A percentile compares a stretch with the other conserved stretches of the same genome.
Evolutionary conservation across 2,888 invertebrate species (phyloP).

Genomic region (Urechis unicinctus): DNA sequence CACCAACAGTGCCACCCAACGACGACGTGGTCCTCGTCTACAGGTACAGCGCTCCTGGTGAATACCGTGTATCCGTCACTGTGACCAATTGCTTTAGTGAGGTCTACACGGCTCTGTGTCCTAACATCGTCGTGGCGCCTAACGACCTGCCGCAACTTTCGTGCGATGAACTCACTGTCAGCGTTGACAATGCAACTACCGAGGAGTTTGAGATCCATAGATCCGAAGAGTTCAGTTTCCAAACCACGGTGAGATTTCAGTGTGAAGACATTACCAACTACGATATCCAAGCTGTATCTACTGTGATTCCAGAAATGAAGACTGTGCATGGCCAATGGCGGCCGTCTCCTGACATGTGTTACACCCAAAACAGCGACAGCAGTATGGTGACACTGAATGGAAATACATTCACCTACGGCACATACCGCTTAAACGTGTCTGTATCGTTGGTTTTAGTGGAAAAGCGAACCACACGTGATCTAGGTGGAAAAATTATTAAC

Average conservation of each 20-base stretch:
- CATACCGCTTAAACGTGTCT: slow-evolving; percentile 32
- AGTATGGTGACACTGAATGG: slow-evolving; percentile 9
- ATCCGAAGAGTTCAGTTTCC: slow-evolving; percentile 9
- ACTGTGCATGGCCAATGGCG: slow-evolving; percentile 18
- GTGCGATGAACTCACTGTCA: slow-evolving; percentile 8
- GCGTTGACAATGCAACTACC: slow-evolving; percentile 3
- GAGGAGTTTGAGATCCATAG: slow-evolving; percentile 3
- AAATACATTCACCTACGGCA: slow-evolving; percentile 25
- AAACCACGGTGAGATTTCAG: background rate
- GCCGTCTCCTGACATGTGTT: slow-evolving; percentile 20
- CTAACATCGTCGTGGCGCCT: slow-evolving; percentile 25
- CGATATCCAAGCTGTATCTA: background rate
- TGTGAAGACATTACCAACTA: slow-evolving; percentile 3
- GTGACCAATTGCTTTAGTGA: slow-evolving; percentile 32
- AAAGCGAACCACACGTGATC: background rate
- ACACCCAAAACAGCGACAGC: slow-evolving; percentile 1
- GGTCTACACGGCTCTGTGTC: slow-evolving; percentile 31
- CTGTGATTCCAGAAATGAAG: slow-evolving; percentile 8
- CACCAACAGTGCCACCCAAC: background rate
- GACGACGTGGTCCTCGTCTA: slow-evolving; percentile 8
- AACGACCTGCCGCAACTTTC: background rate
- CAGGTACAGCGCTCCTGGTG: slow-evolving; percentile 20
- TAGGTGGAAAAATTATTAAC: background rate
- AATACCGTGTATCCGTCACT: slow-evolving; percentile 27
- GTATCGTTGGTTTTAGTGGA: slow-evolving; percentile 13